A percentile compares a stretch with the other conserved stretches of the same genome.
Conservation (phyloP, 2,888 invertebrate genomes). For the Caenorhabditis sp. region DNA sequence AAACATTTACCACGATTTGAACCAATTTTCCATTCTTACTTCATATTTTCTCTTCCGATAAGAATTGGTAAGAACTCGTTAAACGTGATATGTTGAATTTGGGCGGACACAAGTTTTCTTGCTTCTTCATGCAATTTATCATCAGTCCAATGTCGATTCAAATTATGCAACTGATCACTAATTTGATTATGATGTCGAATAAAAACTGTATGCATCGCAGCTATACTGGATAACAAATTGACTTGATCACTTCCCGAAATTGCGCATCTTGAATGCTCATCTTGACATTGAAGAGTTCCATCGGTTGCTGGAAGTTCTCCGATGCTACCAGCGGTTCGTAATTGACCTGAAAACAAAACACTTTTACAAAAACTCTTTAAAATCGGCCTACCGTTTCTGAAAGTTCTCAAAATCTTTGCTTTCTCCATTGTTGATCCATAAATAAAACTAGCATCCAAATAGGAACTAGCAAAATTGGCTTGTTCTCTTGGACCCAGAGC, state of each 20-base stretch:
- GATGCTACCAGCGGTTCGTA: constrained; percentile 55
- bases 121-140: constrained; percentile 71
- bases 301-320: constrained; percentile 55
- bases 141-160: constrained; percentile 69
- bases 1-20: not conserved
- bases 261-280: constrained; percentile 42
- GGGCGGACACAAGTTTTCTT: constrained; percentile 72
- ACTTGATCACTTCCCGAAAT: constrained; percentile 61
- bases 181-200: constrained; percentile 69
- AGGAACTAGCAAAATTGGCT: constrained; percentile 91
- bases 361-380: not conserved
- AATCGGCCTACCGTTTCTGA: constrained; percentile 77
- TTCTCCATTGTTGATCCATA: constrained; percentile 90
- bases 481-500: constrained; percentile 78
- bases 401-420: constrained; percentile 80
- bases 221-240: constrained; percentile 65
- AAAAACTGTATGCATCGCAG: constrained; percentile 68
- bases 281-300: constrained; percentile 47
- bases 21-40: constrained; percentile 19
- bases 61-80: constrained; percentile 71
- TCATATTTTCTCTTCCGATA: constrained; percentile 62
- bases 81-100: constrained; percentile 76
- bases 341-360: constrained; percentile 42
- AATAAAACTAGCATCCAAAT: constrained; percentile 80
- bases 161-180: constrained; percentile 53